Evolutionary conservation across 23 tunicate species (phyloP).

Genomic region (Halocynthia roretzi): DNA sequence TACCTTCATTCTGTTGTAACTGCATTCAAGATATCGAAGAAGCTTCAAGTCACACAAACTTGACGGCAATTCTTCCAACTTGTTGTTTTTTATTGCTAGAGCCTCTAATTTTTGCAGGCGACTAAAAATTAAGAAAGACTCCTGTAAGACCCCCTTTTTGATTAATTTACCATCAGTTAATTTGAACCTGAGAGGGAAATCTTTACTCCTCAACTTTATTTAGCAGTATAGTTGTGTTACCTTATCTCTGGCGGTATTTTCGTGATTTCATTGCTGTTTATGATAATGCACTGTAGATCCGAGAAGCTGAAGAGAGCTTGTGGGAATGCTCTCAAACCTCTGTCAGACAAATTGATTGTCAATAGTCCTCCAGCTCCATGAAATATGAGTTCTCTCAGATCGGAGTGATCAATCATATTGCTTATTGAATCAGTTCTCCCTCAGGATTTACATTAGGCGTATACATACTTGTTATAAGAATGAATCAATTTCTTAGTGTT

Average conservation of each 20-base stretch:
- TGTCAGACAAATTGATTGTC: constrained; percentile 48
- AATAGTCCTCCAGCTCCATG: constrained; percentile 55
- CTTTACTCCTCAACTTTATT: too few relatives aligned
- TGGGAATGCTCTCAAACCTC: constrained; percentile 38
- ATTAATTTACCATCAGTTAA: too few relatives aligned
- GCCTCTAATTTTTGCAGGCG: constrained; percentile 37
- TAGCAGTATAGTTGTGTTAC: neutral
- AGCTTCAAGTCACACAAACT: constrained; percentile 30
- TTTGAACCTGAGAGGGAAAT: too few relatives aligned
- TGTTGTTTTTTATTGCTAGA: constrained; percentile 34
- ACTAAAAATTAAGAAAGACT: neutral
- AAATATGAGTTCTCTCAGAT: constrained; percentile 19
- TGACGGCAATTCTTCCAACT: constrained; percentile 26
- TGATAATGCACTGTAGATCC: constrained; percentile 44
- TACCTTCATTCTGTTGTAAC: constrained; percentile 56
- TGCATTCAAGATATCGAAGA: constrained; percentile 56
- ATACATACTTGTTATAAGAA: too few relatives aligned
- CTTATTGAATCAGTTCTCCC: too few relatives aligned
- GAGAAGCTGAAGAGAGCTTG: constrained; percentile 19
- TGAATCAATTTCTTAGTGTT: too few relatives aligned
- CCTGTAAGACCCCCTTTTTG: neutral
- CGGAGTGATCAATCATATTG: too few relatives aligned
- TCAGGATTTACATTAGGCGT: too few relatives aligned
- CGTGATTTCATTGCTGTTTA: constrained; percentile 40
- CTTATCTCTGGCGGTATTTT: constrained; percentile 37